phyloP scores from a whole-genome alignment of 2,797 vertebrate species.

The Pangasius sanitwongsei region DNA sequence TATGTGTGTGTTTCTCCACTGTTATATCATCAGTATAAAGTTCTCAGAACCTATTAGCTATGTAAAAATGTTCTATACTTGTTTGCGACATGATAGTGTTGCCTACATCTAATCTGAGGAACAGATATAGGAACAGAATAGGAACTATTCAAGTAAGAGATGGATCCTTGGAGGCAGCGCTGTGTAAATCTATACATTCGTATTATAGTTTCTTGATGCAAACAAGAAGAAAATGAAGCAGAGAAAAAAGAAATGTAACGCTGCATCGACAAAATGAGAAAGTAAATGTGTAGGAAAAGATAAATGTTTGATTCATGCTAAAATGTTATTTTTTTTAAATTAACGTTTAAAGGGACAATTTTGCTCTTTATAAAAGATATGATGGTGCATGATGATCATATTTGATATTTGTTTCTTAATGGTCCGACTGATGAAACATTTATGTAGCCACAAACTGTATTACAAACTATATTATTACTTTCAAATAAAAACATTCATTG shows the following conservation, averaged over 20 bases:
- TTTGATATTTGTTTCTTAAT: conserved; percentile 27
- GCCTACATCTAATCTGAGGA: conserved; percentile 5
- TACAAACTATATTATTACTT: not conserved
- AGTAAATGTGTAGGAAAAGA: not conserved
- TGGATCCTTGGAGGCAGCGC: not conserved
- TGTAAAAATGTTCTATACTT: conserved; percentile 35
- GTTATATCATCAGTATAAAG: conserved; percentile 20
- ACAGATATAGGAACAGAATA: too few relatives aligned
- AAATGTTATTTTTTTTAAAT: not conserved
- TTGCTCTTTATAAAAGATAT: conserved; percentile 16
- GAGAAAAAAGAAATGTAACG: not conserved
- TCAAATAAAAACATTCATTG: not conserved
- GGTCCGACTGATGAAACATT: conserved; percentile 7
- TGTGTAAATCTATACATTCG: not conserved
- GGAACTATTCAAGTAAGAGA: conserved; percentile 23
- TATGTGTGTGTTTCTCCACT: not conserved
- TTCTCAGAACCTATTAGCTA: conserved; percentile 50
- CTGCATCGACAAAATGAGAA: not conserved
- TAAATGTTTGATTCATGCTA: not conserved
- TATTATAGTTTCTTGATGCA: not conserved
- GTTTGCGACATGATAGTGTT: not conserved
- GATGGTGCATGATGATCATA: conserved; percentile 25
- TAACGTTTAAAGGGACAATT: not conserved
- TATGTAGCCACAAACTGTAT: not conserved
- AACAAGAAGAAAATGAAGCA: not conserved